phyloP scores from a whole-genome alignment of 2,797 vertebrate species.

The Gymnocypris eckloni region DNA sequence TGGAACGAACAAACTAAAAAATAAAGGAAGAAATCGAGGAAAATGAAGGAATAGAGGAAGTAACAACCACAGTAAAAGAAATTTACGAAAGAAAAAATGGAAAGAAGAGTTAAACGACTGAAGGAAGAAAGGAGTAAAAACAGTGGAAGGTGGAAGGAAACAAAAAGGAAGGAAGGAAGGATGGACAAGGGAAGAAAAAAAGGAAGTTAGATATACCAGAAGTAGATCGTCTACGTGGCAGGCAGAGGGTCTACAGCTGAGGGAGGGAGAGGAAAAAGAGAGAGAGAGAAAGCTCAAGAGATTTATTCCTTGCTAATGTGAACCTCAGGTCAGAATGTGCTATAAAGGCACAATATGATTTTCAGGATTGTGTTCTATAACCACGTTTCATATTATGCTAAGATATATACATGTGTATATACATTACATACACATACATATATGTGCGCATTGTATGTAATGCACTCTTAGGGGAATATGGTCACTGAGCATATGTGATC shows the following conservation, averaged over 20 bases:
- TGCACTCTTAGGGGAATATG: background rate
- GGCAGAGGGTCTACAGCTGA: conserved; percentile 10
- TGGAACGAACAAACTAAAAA: background rate
- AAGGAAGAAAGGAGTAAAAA: background rate
- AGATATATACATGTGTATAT: background rate
- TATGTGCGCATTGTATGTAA: background rate
- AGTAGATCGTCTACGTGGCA: conserved; percentile 45
- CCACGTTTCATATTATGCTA: background rate
- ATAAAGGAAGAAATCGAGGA: background rate
- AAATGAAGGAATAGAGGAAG: background rate
- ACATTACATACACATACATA: too few species aligned
- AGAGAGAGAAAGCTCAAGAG: background rate
- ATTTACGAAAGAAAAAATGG: background rate
- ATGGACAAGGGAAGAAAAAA: background rate
- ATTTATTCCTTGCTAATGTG: conserved; percentile 16
- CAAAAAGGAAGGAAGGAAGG: background rate
- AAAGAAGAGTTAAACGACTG: background rate
- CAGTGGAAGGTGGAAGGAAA: background rate
- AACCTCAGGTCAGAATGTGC: conserved; percentile 24
- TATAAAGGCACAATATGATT: conserved; percentile 1
- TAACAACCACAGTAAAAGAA: background rate
- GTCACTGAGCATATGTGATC: background rate
- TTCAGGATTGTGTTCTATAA: conserved; percentile 7
- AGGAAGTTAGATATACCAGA: conserved; percentile 60
- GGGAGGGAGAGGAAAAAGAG: background rate